phyloP scores from a whole-genome alignment of 2,888 invertebrate species.

The Polyommatus iphigenia region DNA sequence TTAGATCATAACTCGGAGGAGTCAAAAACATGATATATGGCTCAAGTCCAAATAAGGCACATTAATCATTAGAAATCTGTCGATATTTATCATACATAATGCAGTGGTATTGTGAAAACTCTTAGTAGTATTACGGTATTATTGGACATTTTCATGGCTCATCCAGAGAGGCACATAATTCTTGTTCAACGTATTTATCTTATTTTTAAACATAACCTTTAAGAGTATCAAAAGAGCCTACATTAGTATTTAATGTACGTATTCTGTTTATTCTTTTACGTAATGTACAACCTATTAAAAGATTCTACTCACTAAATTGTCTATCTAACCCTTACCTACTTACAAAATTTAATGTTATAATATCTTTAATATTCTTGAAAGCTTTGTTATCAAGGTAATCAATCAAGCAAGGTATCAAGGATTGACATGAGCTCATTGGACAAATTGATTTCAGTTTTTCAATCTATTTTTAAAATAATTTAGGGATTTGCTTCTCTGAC shows the following conservation, averaged over 20 bases:
- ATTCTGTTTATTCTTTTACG: neutral
- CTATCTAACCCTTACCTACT: neutral
- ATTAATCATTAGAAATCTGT: slow-evolving; percentile 58
- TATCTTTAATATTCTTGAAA: slow-evolving; percentile 5
- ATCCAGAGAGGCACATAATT: no score
- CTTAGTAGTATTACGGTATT: neutral
- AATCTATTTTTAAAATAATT: neutral
- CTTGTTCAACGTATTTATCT: neutral
- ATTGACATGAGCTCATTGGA: neutral
- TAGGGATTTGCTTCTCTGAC: neutral
- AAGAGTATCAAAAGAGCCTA: neutral
- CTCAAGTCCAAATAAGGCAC: slow-evolving; percentile 58
- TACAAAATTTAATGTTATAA: neutral
- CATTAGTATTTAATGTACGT: neutral
- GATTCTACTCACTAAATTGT: neutral
- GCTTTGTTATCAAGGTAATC: neutral
- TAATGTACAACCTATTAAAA: neutral
- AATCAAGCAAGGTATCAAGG: no score
- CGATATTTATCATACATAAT: slow-evolving; percentile 29
- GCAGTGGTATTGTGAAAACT: slow-evolving; percentile 18
- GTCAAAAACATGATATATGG: slow-evolving; percentile 51
- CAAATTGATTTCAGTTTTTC: neutral
- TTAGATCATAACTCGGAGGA: slow-evolving; percentile 22
- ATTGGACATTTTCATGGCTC: neutral
- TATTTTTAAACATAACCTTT: neutral